phyloP scores from a whole-genome alignment of 35 echinoderm and acorn worm species.

The Ptychodera flava region DNA sequence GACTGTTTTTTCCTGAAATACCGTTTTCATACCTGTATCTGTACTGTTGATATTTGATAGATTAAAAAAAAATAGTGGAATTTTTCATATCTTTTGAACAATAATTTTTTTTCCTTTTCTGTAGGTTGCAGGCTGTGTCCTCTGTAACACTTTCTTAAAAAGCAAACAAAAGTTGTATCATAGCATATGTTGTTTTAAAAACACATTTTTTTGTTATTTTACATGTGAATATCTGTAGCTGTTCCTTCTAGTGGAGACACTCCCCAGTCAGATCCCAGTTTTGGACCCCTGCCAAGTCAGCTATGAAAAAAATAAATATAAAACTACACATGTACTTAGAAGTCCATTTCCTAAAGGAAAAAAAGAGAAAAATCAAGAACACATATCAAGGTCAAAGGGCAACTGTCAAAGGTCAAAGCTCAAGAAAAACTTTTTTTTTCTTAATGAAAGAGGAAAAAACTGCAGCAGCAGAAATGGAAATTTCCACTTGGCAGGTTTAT shows the following conservation, averaged over 20 bases:
- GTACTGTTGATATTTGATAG: background rate
- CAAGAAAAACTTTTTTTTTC: background rate
- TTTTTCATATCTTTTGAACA: background rate
- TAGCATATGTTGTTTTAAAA: background rate
- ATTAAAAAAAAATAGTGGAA: conserved; percentile 2
- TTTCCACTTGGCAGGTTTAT: background rate
- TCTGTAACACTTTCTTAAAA: background rate
- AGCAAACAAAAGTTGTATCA: background rate
- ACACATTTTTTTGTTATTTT: background rate
- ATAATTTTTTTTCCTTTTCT: background rate
- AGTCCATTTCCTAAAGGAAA: background rate
- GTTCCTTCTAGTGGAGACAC: no score
- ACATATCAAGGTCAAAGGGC: background rate
- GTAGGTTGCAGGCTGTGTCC: background rate
- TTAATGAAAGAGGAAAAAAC: background rate
- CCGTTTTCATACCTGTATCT: background rate
- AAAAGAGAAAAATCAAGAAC: background rate
- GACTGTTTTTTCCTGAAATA: background rate
- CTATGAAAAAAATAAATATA: background rate
- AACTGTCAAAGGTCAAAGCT: background rate
- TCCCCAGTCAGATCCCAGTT: no score
- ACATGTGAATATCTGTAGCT: background rate
- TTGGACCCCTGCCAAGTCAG: background rate
- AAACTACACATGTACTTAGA: conserved; percentile 1
- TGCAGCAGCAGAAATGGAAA: background rate